phyloP scores from a whole-genome alignment of 2,113 vertebrate species.

The Lepus americanus region DNA sequence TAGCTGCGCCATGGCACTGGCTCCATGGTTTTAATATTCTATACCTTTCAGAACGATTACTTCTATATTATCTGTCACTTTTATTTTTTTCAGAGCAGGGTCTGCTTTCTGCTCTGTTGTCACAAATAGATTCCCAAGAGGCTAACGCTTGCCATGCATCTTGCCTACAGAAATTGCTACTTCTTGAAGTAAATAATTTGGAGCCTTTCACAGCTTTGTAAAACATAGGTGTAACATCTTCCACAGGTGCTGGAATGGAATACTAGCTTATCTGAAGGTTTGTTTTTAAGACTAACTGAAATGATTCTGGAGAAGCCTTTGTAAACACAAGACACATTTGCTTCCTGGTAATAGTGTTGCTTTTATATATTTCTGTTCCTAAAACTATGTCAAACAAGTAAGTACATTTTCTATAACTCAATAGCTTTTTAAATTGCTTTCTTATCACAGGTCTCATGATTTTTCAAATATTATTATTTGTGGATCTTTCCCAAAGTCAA shows the following conservation, averaged over 20 bases:
- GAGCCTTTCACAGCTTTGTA: conserved; percentile 71
- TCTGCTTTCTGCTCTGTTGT: conserved; percentile 79
- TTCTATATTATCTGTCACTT: conserved; percentile 78
- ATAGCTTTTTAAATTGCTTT: conserved; percentile 46
- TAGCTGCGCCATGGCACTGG: no score
- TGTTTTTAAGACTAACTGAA: conserved; percentile 65
- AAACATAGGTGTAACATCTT: conserved; percentile 68
- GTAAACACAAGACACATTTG: conserved; percentile 39
- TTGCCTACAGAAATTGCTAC: conserved; percentile 82
- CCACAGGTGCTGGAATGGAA: conserved; percentile 65
- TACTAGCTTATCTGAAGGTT: conserved; percentile 68
- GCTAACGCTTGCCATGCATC: conserved; percentile 80
- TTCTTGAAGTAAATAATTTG: conserved; percentile 78
- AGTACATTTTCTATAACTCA: conserved; percentile 25
- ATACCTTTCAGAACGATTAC: conserved; percentile 82
- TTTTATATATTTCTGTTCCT: conserved; percentile 23
- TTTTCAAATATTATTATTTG: conserved; percentile 29
- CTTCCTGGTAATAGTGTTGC: conserved; percentile 49
- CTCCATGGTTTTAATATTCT: conserved; percentile 76
- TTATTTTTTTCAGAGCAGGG: conserved; percentile 72
- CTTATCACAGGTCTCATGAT: conserved; percentile 33
- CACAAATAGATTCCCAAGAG: conserved; percentile 80
- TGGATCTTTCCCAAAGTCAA: background rate
- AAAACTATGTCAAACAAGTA: conserved; percentile 46
- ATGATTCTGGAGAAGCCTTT: conserved; percentile 44